Conservation (phyloP, 2,888 invertebrate species). For the Ommatoiulus sabulosus region DNA sequence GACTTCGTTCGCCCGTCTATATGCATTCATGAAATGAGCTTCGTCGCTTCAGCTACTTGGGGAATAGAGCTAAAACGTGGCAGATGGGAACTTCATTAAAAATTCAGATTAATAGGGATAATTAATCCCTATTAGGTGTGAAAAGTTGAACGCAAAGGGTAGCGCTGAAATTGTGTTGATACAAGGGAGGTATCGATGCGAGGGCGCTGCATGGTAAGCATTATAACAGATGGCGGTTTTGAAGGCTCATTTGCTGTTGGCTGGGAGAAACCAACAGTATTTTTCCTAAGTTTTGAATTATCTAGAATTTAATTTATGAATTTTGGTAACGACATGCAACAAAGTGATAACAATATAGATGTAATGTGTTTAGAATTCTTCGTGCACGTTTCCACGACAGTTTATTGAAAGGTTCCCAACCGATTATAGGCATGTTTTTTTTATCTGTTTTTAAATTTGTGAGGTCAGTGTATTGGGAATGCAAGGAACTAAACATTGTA, state of each 20-base stretch:
- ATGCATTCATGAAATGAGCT: neutral
- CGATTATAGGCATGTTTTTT: too few relatives aligned
- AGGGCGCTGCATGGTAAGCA: constrained; percentile 15
- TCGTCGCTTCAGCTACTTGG: constrained; percentile 28
- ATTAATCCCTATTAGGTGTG: constrained; percentile 48
- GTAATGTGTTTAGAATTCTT: too few relatives aligned
- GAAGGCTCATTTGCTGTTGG: neutral
- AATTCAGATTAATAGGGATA: constrained; percentile 48
- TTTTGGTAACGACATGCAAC: neutral
- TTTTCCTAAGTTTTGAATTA: neutral
- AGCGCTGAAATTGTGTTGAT: constrained; percentile 47
- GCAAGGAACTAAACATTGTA: neutral
- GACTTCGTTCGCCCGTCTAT: neutral
- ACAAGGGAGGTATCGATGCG: neutral
- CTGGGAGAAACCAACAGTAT: neutral
- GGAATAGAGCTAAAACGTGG: constrained; percentile 32
- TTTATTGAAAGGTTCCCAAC: too few relatives aligned
- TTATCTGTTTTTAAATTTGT: too few relatives aligned
- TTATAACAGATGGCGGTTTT: constrained; percentile 15
- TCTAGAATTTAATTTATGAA: neutral
- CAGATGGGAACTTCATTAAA: constrained; percentile 47
- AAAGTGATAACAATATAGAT: neutral
- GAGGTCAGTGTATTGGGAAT: too few relatives aligned
- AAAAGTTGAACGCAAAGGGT: constrained; percentile 41
- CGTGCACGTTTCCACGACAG: too few relatives aligned